Conservation (phyloP, 2,888 invertebrate species). For the Oxytorus armatus region DNA sequence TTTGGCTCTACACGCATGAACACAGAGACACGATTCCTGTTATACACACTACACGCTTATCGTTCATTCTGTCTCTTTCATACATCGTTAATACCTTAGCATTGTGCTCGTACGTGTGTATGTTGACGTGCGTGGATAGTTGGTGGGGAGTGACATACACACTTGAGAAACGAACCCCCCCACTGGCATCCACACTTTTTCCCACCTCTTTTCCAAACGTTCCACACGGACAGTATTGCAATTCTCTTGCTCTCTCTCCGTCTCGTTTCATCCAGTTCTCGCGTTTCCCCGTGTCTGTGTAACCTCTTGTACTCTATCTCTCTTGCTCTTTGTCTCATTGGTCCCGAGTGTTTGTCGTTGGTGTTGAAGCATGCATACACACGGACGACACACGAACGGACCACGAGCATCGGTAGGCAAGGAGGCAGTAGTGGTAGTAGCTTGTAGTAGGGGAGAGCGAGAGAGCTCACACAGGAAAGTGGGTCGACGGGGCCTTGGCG, state of each 20-base stretch:
- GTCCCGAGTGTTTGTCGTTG: constrained; percentile 55
- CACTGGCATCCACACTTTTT: constrained; percentile 18
- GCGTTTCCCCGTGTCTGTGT: constrained; percentile 32
- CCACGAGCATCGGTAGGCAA: constrained; percentile 15
- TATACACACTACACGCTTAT: constrained; percentile 55
- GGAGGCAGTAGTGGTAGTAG: too few relatives aligned
- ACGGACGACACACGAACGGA: constrained; percentile 26
- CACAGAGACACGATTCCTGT: neutral
- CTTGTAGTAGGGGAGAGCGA: constrained; percentile 37
- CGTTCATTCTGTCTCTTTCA: constrained; percentile 66
- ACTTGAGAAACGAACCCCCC: constrained; percentile 27
- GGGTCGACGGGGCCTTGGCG: constrained; percentile 84
- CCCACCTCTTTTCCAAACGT: neutral
- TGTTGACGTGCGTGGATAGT: constrained; percentile 11
- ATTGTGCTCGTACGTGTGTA: constrained; percentile 6
- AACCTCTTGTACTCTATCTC: constrained; percentile 70
- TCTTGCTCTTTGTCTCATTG: constrained; percentile 60
- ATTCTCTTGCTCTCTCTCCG: constrained; percentile 19
- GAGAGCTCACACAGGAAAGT: constrained; percentile 77
- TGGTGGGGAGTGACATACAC: constrained; percentile 31
- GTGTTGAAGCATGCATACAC: constrained; percentile 25
- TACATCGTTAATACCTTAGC: constrained; percentile 40
- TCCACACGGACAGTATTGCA: neutral
- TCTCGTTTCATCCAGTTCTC: constrained; percentile 16
- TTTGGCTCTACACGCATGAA: constrained; percentile 18